A percentile compares a stretch with the other conserved stretches of the same genome.
Conservation (phyloP, 2,888 invertebrate species). For the Phengaris alcon region DNA sequence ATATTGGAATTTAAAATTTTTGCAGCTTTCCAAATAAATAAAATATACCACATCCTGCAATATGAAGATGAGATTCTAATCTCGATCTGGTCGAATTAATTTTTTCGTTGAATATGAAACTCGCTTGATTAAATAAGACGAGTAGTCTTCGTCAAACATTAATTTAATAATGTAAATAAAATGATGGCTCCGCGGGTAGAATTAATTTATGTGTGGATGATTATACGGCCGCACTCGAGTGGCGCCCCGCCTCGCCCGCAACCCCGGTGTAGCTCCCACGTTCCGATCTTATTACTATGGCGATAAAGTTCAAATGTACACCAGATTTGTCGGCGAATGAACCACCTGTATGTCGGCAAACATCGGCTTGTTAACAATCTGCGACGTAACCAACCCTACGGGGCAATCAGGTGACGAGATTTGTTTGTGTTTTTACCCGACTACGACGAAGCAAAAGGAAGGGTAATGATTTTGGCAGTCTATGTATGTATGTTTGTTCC, state of each 20-base stretch:
- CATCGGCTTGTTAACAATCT: not conserved
- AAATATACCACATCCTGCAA: not conserved
- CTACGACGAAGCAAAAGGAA: too few relatives aligned
- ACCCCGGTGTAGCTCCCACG: not conserved
- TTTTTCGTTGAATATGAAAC: not conserved
- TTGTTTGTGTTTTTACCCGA: not conserved
- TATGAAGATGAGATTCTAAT: not conserved
- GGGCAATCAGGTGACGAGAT: not conserved
- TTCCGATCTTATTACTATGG: not conserved
- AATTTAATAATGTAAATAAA: conserved; percentile 19
- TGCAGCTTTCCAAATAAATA: not conserved
- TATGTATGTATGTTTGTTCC: too few relatives aligned
- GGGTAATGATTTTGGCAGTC: too few relatives aligned
- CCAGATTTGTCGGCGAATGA: not conserved
- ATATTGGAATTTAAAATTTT: not conserved
- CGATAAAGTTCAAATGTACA: not conserved
- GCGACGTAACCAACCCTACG: conserved; percentile 2
- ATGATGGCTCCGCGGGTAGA: conserved; percentile 6
- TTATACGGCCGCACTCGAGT: not conserved
- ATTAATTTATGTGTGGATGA: not conserved
- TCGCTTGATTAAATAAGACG: conserved; percentile 6
- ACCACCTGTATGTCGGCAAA: not conserved
- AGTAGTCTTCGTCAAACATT: conserved; percentile 15
- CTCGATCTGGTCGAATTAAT: not conserved
- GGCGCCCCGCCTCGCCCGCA: not conserved